Evolutionary conservation across 2,888 invertebrate genomes (phyloP).

Genomic region (Eupithecia centaureata): DNA sequence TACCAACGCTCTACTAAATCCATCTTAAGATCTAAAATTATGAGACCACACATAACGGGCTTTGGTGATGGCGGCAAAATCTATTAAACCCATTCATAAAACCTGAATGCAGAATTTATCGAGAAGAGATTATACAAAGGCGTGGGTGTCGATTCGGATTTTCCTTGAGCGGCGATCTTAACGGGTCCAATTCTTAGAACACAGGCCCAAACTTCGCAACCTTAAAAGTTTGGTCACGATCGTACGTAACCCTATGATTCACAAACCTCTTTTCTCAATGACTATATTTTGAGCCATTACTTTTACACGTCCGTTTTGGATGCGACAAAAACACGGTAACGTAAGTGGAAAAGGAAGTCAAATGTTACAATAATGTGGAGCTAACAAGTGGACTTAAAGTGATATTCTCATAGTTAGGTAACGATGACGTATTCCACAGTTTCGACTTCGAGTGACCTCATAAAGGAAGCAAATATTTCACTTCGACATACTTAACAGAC

Average conservation of each 20-base stretch:
- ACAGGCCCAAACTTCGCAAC: slow-evolving; percentile 35
- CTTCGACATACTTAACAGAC: slow-evolving; percentile 65
- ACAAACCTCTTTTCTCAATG: slow-evolving; percentile 35
- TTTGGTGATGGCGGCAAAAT: slow-evolving; percentile 34
- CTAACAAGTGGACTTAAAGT: slow-evolving; percentile 32
- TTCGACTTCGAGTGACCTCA: slow-evolving; percentile 43
- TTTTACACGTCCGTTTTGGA: slow-evolving; percentile 44
- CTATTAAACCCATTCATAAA: slow-evolving; percentile 51
- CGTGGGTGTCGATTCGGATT: slow-evolving; percentile 55
- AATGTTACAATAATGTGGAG: slow-evolving; percentile 33
- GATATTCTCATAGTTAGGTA: slow-evolving; percentile 31
- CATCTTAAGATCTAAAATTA: not conserved
- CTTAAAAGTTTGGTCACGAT: slow-evolving; percentile 39
- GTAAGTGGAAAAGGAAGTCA: slow-evolving; percentile 37
- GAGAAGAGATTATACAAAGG: slow-evolving; percentile 46
- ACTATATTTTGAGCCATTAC: slow-evolving; percentile 28
- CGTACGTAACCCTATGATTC: slow-evolving; percentile 51
- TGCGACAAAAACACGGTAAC: slow-evolving; percentile 32
- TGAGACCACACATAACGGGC: slow-evolving; percentile 22
- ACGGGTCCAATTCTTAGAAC: slow-evolving; percentile 54
- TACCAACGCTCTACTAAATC: not conserved
- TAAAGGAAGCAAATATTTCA: slow-evolving; percentile 60
- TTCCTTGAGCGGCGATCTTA: slow-evolving; percentile 56
- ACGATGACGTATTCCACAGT: slow-evolving; percentile 47
- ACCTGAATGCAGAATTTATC: slow-evolving; percentile 46